phyloP scores from a whole-genome alignment of 2,113 vertebrate species.

The human region DNA sequence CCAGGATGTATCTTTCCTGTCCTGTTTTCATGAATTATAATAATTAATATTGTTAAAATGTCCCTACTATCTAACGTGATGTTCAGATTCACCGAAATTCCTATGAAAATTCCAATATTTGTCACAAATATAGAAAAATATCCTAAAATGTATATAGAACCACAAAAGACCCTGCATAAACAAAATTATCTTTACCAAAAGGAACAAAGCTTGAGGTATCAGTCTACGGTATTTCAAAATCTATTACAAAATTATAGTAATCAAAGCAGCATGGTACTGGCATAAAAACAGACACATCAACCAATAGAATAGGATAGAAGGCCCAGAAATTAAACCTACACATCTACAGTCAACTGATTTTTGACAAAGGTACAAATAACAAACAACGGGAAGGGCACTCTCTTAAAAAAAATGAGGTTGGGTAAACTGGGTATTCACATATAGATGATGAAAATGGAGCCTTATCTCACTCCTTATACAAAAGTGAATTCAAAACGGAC shows the following conservation, averaged over 20 bases:
- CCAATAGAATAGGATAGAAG: neutral
- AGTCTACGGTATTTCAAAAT: neutral
- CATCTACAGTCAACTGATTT: neutral
- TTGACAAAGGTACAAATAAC: neutral
- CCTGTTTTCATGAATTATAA: neutral
- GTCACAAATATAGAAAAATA: neutral
- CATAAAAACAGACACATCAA: neutral
- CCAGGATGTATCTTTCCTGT: neutral
- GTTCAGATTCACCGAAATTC: neutral
- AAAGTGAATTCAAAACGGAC: neutral
- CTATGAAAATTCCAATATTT: neutral
- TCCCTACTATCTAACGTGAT: neutral
- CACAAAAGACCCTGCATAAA: neutral
- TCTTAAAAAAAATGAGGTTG: neutral
- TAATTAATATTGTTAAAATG: neutral
- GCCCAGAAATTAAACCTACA: neutral
- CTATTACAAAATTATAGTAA: neutral
- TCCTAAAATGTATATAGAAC: neutral
- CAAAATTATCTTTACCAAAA: neutral
- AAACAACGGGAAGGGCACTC: neutral
- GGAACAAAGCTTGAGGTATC: neutral
- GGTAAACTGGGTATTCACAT: neutral
- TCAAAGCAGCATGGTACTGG: neutral
- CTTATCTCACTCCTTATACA: neutral
- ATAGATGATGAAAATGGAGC: neutral